Conservation (phyloP, 1,140 invertebrate genomes). For the Acromyrmex heyeri region DNA sequence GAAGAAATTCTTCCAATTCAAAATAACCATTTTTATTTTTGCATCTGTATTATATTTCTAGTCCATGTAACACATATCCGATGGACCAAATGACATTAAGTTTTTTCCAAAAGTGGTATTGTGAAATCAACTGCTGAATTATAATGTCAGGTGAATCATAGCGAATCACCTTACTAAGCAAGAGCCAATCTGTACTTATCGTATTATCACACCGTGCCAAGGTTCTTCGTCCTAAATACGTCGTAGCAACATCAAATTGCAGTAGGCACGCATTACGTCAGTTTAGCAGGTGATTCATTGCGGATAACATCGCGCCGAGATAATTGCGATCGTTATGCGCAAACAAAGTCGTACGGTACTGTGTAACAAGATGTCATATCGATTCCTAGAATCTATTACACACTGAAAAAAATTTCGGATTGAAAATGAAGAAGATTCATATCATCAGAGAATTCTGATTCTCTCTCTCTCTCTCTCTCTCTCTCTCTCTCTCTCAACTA, state of each 20-base stretch:
- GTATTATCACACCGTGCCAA: slow-evolving; percentile 17
- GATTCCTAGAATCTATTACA: slow-evolving; percentile 42
- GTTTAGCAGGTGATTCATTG: slow-evolving; percentile 73
- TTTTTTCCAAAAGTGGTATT: slow-evolving; percentile 13
- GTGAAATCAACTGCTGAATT: slow-evolving; percentile 2
- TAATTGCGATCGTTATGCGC: slow-evolving; percentile 74
- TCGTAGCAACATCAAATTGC: slow-evolving; percentile 69
- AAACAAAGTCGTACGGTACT: slow-evolving; percentile 69
- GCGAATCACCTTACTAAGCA: slow-evolving; percentile 11
- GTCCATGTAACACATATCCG: too few species aligned
- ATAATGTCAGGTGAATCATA: slow-evolving; percentile 28
- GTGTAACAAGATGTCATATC: slow-evolving; percentile 62
- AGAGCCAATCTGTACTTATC: slow-evolving; percentile 60
- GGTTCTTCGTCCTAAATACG: slow-evolving; percentile 51
- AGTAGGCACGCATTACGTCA: slow-evolving; percentile 67
- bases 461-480: too few species aligned
- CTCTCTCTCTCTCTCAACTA: too few species aligned
- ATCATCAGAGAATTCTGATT: too few species aligned
- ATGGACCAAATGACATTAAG: neutral
- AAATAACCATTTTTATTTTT: neutral
- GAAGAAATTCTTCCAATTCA: neutral
- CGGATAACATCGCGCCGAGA: slow-evolving; percentile 72
- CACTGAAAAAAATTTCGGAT: too few species aligned
- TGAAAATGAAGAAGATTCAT: too few species aligned
- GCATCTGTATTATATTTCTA: neutral